Base-by-base conservation (phyloP, 2,797 vertebrate species). In the Pangasius djambal region DNA sequence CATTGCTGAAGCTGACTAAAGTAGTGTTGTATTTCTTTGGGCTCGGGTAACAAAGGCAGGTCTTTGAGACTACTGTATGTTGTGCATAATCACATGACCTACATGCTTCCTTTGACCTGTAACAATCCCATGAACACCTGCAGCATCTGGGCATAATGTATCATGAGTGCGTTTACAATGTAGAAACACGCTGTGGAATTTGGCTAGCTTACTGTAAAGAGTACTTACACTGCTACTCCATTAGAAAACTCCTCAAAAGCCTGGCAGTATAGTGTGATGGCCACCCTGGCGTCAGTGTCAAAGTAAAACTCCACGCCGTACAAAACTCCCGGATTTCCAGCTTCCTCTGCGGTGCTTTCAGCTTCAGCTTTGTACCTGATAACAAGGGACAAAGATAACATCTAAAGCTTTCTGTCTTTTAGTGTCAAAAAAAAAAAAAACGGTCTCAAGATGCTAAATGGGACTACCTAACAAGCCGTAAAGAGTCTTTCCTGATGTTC, bases 251-350 rank as follows among this genome's bases (percentile, higher is more conserved):
- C 99, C 92, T 99, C 99, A 4, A 96, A 97, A 0, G 98, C 98
- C 94, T 99, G 99, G 93, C 98, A 99, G 93, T 98, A 99, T 92
- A 99, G 95, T 7, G 98, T 99, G 94, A 99, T 97, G 90, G 98
- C 98, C 86, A 99, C 98, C 0, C 98, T 97, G 18, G 99, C 98
- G 4, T 99, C 98, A 0, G 98, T 97, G 5, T 99, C 99, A 25
- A 99, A 99, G 25, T 97, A 99, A 94, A 99, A 99, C 94, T 99
- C 99, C 92, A 99, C 95, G 59, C 98, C 97, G 78, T 99, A 99
- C 83, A 98, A 95, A 75, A 98, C 96, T 57, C 97, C 97, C 78
- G 97, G 97, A 92, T 97, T 98, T 74, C 95, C 98, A 0, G 94
- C 96, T 0, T 99, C 98, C 90, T 99, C 98, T 0, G 93, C 91